A percentile compares a stretch with the other conserved stretches of the same genome.
Evolutionary conservation across 1,140 invertebrate species (phyloP).

Genomic region (Camponotus vicinus): DNA sequence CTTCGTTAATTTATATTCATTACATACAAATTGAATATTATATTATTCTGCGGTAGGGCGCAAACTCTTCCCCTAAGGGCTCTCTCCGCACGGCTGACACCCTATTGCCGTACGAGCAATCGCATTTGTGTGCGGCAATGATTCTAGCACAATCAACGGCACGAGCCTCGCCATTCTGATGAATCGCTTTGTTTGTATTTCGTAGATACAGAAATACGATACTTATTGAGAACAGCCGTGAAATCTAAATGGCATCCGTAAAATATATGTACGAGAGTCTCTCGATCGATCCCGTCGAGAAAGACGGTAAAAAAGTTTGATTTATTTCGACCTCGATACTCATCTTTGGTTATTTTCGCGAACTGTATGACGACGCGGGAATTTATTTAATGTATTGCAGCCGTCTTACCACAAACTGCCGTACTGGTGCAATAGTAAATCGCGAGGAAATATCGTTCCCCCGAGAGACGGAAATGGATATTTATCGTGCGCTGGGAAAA

Average conservation of each 20-base stretch:
- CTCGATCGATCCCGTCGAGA: conserved; percentile 1
- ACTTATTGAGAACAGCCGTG: conserved; percentile 37
- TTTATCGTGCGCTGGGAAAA: conserved; percentile 48
- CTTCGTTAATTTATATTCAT: conserved; percentile 73
- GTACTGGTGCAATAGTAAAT: conserved; percentile 47
- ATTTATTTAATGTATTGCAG: conserved; percentile 39
- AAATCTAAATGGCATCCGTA: conserved; percentile 62
- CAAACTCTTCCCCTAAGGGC: conserved; percentile 61
- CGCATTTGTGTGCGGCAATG: conserved; percentile 39
- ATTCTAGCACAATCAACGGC: conserved; percentile 44
- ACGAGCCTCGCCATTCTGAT: conserved; percentile 31
- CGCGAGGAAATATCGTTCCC: conserved; percentile 55
- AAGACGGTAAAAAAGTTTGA: conserved; percentile 29
- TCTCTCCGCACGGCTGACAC: not conserved
- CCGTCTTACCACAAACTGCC: conserved; percentile 2
- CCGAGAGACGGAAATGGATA: conserved; percentile 54
- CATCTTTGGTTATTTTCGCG: conserved; percentile 33
- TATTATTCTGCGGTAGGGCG: conserved; percentile 55
- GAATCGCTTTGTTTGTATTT: conserved; percentile 56
- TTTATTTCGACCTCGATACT: conserved; percentile 58
- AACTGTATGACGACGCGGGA: conserved; percentile 14
- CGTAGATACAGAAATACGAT: not conserved
- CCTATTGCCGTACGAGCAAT: conserved; percentile 14
- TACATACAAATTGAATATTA: conserved; percentile 73
- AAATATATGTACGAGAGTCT: conserved; percentile 9